Evolutionary conservation across 2,888 invertebrate genomes (phyloP).

Genomic region (Nomada fucata): DNA sequence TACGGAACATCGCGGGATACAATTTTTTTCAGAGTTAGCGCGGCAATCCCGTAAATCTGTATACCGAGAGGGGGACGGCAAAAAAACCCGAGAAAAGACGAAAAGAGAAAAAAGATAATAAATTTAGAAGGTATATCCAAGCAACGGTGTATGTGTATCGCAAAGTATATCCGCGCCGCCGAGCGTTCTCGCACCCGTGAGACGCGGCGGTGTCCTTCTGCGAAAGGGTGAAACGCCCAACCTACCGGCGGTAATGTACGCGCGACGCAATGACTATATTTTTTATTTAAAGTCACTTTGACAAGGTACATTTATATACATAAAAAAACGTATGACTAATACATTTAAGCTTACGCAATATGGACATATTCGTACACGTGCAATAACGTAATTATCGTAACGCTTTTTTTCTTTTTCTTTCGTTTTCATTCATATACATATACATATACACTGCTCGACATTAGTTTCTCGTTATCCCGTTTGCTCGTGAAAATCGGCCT

Average conservation of each 20-base stretch:
- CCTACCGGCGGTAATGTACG: background rate
- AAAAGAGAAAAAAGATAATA: constrained; percentile 65
- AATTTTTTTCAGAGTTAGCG: constrained; percentile 76
- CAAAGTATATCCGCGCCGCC: constrained; percentile 71
- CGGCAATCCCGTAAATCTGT: constrained; percentile 77
- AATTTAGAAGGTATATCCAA: constrained; percentile 79
- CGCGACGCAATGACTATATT: constrained; percentile 83
- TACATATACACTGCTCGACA: constrained; percentile 30
- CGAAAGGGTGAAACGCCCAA: no score
- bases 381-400: constrained; percentile 74
- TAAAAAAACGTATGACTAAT: constrained; percentile 83
- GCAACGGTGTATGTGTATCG: constrained; percentile 69
- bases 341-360: constrained; percentile 80
- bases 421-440: constrained; percentile 46
- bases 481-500: constrained; percentile 13
- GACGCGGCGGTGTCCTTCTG: background rate
- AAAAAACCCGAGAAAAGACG: constrained; percentile 38
- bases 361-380: constrained; percentile 78
- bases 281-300: constrained; percentile 84
- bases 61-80: constrained; percentile 56
- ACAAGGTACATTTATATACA: constrained; percentile 84
- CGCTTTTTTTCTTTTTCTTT: constrained; percentile 57
- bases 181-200: background rate
- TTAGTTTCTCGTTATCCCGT: constrained; percentile 44
- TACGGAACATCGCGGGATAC: background rate